A percentile compares a stretch with the other conserved stretches of the same genome.
Conservation (phyloP, 2,888 invertebrate species). For the Crioceris asparagi region DNA sequence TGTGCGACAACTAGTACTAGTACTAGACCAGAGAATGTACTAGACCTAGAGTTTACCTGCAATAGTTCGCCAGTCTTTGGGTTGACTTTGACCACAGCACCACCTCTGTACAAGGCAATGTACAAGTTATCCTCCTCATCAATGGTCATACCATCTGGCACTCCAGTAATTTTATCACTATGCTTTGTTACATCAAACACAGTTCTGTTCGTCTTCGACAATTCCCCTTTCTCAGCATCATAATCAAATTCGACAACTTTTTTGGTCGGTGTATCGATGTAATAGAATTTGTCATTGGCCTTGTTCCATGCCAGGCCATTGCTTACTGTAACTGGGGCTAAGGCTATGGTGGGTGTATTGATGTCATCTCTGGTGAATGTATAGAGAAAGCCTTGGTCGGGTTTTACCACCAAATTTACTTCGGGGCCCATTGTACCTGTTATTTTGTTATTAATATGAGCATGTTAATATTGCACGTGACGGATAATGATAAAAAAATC, state of each 20-base stretch:
- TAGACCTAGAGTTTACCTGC: constrained; percentile 24
- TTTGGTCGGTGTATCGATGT: constrained; percentile 60
- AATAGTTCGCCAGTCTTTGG: constrained; percentile 39
- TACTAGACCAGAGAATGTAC: too few species aligned
- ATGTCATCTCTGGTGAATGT: constrained; percentile 38
- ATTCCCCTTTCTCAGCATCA: constrained; percentile 45
- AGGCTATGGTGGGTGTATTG: constrained; percentile 24
- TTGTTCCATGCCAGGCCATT: constrained; percentile 71
- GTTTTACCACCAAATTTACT: constrained; percentile 27
- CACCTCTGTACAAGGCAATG: constrained; percentile 57
- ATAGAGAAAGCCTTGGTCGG: constrained; percentile 50
- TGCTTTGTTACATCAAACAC: constrained; percentile 15
- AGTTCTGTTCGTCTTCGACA: constrained; percentile 26
- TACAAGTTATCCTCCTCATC: constrained; percentile 68
- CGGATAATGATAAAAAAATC: too few species aligned
- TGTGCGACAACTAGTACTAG: too few species aligned
- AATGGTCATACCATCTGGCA: constrained; percentile 54
- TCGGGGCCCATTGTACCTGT: constrained; percentile 56
- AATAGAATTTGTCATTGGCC: constrained; percentile 62
- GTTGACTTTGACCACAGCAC: constrained; percentile 47
- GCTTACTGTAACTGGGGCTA: constrained; percentile 51
- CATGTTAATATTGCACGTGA: too few species aligned
- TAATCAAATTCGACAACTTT: constrained; percentile 62
- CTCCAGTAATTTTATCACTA: constrained; percentile 14
- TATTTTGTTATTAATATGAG: too few species aligned